A percentile compares a stretch with the other conserved stretches of the same genome.
Conservation (phyloP, 2,113 vertebrate species). For the Prolemur simus region DNA sequence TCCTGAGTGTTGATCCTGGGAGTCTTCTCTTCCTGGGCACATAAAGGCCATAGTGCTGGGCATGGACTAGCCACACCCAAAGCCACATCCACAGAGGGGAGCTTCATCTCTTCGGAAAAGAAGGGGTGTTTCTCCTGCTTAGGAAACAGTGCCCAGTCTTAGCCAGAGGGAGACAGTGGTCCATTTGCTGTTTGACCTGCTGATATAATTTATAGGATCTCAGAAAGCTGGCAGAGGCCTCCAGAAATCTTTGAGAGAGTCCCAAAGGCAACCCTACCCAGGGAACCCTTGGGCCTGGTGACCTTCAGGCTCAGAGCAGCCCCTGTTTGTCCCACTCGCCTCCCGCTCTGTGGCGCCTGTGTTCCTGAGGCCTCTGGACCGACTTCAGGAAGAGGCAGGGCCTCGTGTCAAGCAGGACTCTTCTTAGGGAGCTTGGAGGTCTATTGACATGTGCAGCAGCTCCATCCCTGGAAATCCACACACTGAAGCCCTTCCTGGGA, state of each 20-base stretch:
- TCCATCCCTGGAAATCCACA: background rate
- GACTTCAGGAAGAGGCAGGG: background rate
- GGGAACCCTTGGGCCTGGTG: background rate
- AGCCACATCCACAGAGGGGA: background rate
- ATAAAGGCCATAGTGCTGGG: background rate
- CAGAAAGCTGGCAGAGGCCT: background rate
- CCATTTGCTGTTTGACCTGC: background rate
- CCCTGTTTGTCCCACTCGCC: background rate
- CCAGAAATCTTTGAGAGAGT: background rate
- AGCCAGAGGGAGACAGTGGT: background rate
- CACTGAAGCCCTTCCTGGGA: slow-evolving; percentile 37
- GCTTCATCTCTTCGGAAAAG: background rate
- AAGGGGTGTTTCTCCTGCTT: background rate
- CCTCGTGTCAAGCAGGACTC: background rate
- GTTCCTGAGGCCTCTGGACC: accelerated
- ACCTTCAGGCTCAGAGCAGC: background rate
- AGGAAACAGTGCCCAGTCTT: background rate
- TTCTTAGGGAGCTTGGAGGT: background rate
- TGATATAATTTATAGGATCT: background rate
- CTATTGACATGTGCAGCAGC: background rate
- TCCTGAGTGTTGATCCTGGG: background rate
- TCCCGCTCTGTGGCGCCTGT: too few relatives aligned
- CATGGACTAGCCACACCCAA: background rate
- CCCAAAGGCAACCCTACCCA: background rate
- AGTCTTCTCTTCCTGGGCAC: background rate